Percentiles rank a stretch among this genome's conserved stretches.
phyloP scores from a whole-genome alignment of 2,888 invertebrate genomes.

The Platycheirus rosarum region DNA sequence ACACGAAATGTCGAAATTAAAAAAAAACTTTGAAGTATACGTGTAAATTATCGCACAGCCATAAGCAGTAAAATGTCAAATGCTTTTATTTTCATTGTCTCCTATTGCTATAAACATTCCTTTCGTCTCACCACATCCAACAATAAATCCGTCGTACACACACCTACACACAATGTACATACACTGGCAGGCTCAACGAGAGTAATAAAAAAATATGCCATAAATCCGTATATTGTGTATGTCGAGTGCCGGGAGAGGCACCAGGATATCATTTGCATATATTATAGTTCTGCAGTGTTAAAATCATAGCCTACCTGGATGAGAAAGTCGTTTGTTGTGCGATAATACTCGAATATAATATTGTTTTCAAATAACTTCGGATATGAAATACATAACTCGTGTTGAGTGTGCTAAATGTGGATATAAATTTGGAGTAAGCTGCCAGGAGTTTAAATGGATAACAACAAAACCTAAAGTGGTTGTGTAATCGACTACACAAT shows the following conservation, averaged over 20 bases:
- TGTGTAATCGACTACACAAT: neutral
- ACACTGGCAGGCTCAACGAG: slow-evolving; percentile 36
- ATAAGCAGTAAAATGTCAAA: slow-evolving; percentile 67
- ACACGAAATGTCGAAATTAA: slow-evolving; percentile 15
- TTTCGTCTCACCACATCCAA: slow-evolving; percentile 22
- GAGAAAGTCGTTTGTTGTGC: neutral
- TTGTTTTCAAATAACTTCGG: neutral
- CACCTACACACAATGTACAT: too few relatives aligned
- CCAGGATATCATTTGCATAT: slow-evolving; percentile 21
- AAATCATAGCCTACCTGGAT: slow-evolving; percentile 14
- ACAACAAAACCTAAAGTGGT: neutral
- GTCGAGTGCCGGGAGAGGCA: neutral
- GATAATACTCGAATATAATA: neutral
- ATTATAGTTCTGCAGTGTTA: slow-evolving; percentile 28
- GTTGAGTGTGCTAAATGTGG: neutral
- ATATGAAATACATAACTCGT: neutral
- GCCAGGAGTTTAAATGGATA: neutral
- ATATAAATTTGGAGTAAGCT: neutral
- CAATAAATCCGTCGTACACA: slow-evolving; percentile 46
- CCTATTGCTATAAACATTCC: slow-evolving; percentile 46
- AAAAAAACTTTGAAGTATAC: slow-evolving; percentile 32
- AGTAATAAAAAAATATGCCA: slow-evolving; percentile 49
- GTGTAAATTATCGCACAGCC: slow-evolving; percentile 65
- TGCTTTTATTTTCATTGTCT: too few relatives aligned
- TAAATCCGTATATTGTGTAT: slow-evolving; percentile 38